Evolutionary conservation across 2,113 vertebrate species (phyloP).

Genomic region (Apteryx mantelli): DNA sequence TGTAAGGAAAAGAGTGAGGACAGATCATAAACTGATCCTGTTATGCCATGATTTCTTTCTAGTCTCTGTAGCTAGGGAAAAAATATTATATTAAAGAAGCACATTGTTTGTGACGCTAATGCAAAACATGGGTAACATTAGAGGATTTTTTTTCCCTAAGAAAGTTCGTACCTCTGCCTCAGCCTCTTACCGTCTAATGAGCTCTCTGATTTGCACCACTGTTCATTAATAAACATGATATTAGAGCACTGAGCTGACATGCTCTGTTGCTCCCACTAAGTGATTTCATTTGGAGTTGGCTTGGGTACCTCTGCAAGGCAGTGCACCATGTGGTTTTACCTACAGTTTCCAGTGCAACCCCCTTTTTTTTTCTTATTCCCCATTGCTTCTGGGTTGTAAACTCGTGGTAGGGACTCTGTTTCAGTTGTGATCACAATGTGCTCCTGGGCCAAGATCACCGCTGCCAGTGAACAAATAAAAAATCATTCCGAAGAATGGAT

Average conservation of each 20-base stretch:
- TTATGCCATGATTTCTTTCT: not conserved
- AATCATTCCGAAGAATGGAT: not conserved
- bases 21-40: not conserved
- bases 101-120: not conserved
- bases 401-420: not conserved
- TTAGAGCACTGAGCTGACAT: not conserved
- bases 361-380: not conserved
- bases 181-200: not conserved
- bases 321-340: not conserved
- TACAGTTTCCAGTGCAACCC: not conserved
- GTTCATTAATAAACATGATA: not conserved
- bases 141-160: not conserved
- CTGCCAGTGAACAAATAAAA: not conserved
- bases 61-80: not conserved
- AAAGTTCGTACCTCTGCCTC: not conserved
- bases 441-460: not conserved
- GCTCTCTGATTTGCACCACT: not conserved
- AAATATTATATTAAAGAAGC: not conserved
- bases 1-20: not conserved
- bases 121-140: not conserved
- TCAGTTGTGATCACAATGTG: not conserved
- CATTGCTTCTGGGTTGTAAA: not conserved
- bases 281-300: not conserved
- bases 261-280: not conserved
- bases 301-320: not conserved